Conservation (phyloP, 2,113 vertebrate genomes). For the Thermophis baileyi region DNA sequence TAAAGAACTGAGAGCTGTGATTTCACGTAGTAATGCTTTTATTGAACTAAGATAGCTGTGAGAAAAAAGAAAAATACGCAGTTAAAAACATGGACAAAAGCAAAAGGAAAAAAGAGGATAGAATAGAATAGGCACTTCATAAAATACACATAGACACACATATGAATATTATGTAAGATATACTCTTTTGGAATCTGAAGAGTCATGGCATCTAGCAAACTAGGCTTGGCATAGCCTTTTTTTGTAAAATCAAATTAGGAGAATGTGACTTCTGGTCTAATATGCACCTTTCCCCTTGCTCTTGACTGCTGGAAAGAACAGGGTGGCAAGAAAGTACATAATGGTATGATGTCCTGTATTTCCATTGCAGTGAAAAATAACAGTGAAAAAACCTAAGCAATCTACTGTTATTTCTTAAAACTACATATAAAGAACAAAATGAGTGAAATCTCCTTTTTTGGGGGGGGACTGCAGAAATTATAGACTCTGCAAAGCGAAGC, state of each 20-base stretch:
- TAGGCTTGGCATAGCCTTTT: not conserved
- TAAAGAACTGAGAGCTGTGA: not conserved
- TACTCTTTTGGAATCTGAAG: not conserved
- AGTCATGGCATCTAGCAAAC: not conserved
- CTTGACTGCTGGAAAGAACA: not conserved
- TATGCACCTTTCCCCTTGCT: not conserved
- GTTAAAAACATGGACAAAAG: not conserved
- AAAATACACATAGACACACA: not conserved
- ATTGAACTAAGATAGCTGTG: not conserved
- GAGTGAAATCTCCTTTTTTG: fast-evolving
- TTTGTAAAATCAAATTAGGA: not conserved
- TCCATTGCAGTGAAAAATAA: not conserved
- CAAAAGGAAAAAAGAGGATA: not conserved
- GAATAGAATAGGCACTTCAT: not conserved
- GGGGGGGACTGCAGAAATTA: constrained; percentile 70
- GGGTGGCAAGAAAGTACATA: not conserved
- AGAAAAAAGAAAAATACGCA: not conserved
- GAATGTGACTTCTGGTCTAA: not conserved
- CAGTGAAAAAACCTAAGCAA: not conserved
- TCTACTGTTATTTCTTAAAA: not conserved
- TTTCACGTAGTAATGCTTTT: not conserved
- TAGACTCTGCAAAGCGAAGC: constrained; percentile 69
- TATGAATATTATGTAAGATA: not conserved
- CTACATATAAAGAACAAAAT: not conserved
- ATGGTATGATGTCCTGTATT: not conserved